These are phyloP conservation scores for Eurytoma adleriae DNA, from an alignment of 2,888 invertebrate species.

Conservation along the genomic window DNA sequence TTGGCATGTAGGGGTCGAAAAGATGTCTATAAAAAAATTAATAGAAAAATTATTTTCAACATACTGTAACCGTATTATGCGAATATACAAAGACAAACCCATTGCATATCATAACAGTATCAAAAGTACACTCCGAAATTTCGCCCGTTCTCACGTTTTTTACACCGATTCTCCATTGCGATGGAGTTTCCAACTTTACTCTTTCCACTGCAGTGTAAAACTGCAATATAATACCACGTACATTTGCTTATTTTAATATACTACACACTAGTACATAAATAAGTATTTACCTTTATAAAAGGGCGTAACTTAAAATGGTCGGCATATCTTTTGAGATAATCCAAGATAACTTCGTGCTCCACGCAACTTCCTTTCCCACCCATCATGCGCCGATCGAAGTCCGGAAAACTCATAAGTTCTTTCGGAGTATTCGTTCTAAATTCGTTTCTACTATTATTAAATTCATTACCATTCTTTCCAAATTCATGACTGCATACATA, in stretches of 20 bases:
- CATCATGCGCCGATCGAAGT: constrained; percentile 81
- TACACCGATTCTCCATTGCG: no score
- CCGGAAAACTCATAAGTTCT: constrained; percentile 88
- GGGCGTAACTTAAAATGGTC: constrained; percentile 80
- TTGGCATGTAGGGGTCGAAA: constrained; percentile 77
- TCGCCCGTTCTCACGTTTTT: no score
- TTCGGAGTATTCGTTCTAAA: constrained; percentile 87
- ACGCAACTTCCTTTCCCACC: constrained; percentile 81
- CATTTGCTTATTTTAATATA: constrained; percentile 12
- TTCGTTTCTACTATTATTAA: no score
- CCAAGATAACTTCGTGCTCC: constrained; percentile 81
- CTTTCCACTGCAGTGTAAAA: constrained; percentile 77
- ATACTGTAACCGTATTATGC: no score
- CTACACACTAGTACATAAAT: neutral
- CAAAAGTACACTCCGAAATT: no score
- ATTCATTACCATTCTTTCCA: no score
- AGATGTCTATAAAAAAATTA: constrained; percentile 71
- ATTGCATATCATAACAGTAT: no score
- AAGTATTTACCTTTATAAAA: constrained; percentile 81
- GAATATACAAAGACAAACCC: no score
- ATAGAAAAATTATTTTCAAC: neutral
- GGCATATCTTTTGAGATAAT: constrained; percentile 83
- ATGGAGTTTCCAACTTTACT: constrained; percentile 70
- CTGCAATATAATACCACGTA: constrained; percentile 73
- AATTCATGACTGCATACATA: neutral